Evolutionary conservation across 1,140 invertebrate genomes (phyloP).

Genomic region (Heliothis subflexa): DNA sequence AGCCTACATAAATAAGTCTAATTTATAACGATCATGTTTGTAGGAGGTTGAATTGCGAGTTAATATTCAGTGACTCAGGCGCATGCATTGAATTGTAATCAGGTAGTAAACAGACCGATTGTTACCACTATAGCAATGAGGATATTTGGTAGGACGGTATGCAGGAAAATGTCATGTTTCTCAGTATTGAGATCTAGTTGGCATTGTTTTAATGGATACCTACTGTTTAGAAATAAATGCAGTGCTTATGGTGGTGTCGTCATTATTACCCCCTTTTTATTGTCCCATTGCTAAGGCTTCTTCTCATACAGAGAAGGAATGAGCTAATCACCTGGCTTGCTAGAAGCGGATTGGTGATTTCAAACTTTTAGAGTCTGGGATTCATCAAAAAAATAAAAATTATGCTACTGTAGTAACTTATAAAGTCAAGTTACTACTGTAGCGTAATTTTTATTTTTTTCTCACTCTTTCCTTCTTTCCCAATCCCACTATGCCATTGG

Average conservation of each 20-base stretch:
- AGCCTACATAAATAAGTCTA: neutral
- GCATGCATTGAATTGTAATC: slow-evolving; percentile 11
- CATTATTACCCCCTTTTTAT: too few relatives aligned
- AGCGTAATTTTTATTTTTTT: too few relatives aligned
- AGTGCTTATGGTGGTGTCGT: too few relatives aligned
- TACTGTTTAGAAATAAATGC: neutral
- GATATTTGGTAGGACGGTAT: slow-evolving; percentile 19
- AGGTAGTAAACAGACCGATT: neutral
- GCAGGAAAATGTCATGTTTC: slow-evolving; percentile 14
- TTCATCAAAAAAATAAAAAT: neutral
- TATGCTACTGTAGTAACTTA: too few relatives aligned
- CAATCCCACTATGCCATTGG: too few relatives aligned
- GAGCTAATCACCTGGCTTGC: too few relatives aligned
- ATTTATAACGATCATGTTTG: neutral
- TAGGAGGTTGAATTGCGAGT: neutral
- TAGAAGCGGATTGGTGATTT: too few relatives aligned
- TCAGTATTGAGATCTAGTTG: neutral
- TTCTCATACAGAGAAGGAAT: too few relatives aligned
- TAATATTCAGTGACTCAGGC: slow-evolving; percentile 17
- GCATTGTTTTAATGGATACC: neutral
- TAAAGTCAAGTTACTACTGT: too few relatives aligned
- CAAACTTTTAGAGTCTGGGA: neutral
- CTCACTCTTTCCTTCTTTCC: too few relatives aligned
- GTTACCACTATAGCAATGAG: slow-evolving; percentile 3
- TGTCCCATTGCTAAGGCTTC: too few relatives aligned